Evolutionary conservation across 2,888 invertebrate species (phyloP), one percentile per base, ranked within the genome.

Genomic region (Cheilosia vernalis): DNA sequence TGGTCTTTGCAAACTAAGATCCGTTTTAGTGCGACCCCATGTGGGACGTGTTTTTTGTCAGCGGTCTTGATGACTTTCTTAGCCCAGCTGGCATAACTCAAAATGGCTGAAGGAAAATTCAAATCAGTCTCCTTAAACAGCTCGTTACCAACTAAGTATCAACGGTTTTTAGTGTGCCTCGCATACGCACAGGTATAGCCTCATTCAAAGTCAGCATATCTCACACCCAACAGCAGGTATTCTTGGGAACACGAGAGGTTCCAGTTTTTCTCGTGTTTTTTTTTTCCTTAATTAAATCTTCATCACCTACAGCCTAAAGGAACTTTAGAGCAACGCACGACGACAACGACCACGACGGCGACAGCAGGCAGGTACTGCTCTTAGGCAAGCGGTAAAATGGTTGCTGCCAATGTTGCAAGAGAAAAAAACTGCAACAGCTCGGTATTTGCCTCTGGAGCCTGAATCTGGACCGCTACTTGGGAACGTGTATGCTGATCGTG

Each of bases 331-430:
- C 17, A 51, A 58, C 66, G 42, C 51, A 58, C 58, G 58, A 56
- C 17, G 47, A 53, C 58, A 21, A 44, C 17, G 47, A 53, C 58
- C 19, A 44, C 61, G 70, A 51, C 53, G 55, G 44, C 37, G 60
- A 24, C 13, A 13, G 44, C 7, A 1, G 17, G n/a, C n/a, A 30
- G 40, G 60, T 21, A 66, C 49, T 44, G 40, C 37, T 33, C 70
- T 55, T 49, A 60, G 58, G 24, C 27, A 76, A 84, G 84, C 84
- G 79, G 84, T 84, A 79, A 84, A 84, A 84, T 79, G 79, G 84
- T 70, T 73, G 64, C 74, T 69, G 67, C 42, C 47, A 42, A 49
- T n/a, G 42, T 21, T 61, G 44, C 58, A 56, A 44, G 10, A 47
- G 19, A 67, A 51, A 40, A 69, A 84, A 74, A 30, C 70, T 53